Percentiles rank a stretch among this genome's conserved stretches.
phyloP scores from a whole-genome alignment of 37 sponge, comb jelly and placozoan genomes.

The Hexactinellida sp. region DNA sequence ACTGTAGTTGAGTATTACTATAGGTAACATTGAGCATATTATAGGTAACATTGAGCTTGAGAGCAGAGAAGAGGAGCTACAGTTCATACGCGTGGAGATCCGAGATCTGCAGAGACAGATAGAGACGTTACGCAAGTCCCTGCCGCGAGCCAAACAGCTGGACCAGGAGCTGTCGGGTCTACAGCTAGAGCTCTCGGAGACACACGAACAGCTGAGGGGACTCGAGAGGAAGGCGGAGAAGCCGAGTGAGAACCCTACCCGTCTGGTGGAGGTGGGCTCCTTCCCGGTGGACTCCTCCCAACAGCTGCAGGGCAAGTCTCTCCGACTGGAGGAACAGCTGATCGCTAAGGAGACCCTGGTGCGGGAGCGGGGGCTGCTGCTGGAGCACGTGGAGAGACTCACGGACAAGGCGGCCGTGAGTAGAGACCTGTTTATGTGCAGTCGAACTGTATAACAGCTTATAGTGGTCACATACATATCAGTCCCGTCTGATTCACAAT shows the following conservation, averaged over 20 bases:
- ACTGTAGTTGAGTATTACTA: no score
- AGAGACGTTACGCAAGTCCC: slow-evolving; percentile 34
- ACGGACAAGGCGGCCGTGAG: slow-evolving; percentile 48
- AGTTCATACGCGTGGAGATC: slow-evolving; percentile 75
- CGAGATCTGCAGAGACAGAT: slow-evolving; percentile 42
- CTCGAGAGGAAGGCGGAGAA: slow-evolving; percentile 61
- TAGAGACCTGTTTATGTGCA: no score
- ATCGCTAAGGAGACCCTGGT: slow-evolving; percentile 56
- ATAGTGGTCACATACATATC: background rate
- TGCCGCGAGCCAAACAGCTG: slow-evolving; percentile 38
- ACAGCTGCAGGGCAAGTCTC: background rate
- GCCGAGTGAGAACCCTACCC: slow-evolving; percentile 27
- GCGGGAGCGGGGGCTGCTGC: slow-evolving; percentile 82
- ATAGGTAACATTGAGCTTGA: slow-evolving; percentile 55
- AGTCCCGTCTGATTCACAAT: background rate
- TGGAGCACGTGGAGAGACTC: slow-evolving; percentile 76
- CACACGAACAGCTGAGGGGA: slow-evolving; percentile 29
- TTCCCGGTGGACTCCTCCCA: background rate
- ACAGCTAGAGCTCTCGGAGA: slow-evolving; percentile 51
- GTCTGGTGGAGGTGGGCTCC: background rate
- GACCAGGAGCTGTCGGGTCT: slow-evolving; percentile 41
- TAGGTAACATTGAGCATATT: no score
- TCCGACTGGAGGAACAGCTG: slow-evolving; percentile 36
- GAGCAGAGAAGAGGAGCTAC: slow-evolving; percentile 69
- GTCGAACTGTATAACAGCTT: no score